Percentiles rank a stretch among this genome's conserved stretches.
phyloP scores from a whole-genome alignment of 2,888 invertebrate genomes.

The Diplolepis rosae region DNA sequence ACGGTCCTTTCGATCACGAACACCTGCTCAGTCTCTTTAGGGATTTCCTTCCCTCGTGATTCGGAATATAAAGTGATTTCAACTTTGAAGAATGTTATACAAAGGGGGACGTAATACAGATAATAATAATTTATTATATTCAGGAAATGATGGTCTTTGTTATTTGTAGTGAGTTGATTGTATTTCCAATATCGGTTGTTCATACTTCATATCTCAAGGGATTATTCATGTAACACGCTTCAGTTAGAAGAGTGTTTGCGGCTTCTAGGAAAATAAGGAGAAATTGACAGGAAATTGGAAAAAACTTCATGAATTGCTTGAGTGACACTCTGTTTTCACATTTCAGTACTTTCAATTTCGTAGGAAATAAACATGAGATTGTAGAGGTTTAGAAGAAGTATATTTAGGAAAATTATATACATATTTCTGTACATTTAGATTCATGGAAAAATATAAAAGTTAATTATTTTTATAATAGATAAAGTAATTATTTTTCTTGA shows the following conservation, averaged over 20 bases:
- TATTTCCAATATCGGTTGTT: background rate
- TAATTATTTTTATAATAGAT: too few relatives aligned
- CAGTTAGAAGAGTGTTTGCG: background rate
- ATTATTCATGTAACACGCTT: slow-evolving; percentile 3
- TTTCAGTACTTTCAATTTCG: too few relatives aligned
- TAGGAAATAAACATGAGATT: too few relatives aligned
- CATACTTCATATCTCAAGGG: background rate
- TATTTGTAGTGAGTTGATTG: slow-evolving; percentile 20
- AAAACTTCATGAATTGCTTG: too few relatives aligned
- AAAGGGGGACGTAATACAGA: background rate
- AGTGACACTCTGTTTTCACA: too few relatives aligned
- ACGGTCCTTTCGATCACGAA: background rate
- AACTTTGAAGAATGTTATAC: background rate
- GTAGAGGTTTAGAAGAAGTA: too few relatives aligned
- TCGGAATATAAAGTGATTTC: background rate
- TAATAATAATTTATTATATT: background rate
- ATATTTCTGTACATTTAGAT: too few relatives aligned
- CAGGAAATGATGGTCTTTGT: background rate
- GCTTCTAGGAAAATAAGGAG: background rate
- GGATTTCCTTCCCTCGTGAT: background rate
- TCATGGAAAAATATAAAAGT: too few relatives aligned
- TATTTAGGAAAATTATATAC: too few relatives aligned
- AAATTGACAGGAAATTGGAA: background rate
- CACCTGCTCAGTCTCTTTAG: slow-evolving; percentile 15
- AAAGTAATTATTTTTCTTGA: too few relatives aligned